Evolutionary conservation across 2,113 vertebrate species (phyloP), one percentile per base, ranked within the genome.

Genomic region (Tauraco erythrolophus): DNA sequence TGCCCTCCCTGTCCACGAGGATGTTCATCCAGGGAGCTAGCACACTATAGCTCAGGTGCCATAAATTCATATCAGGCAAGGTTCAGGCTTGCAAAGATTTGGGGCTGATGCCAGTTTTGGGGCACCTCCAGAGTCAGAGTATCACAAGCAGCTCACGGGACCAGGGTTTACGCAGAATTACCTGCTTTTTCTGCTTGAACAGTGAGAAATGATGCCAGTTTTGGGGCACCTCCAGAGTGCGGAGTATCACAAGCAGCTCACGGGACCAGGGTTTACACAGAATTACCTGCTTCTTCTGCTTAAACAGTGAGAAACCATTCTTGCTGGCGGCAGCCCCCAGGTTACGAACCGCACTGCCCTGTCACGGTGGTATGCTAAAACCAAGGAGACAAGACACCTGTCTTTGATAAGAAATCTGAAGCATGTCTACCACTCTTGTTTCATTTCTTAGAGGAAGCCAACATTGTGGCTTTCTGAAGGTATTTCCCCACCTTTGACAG

Each of bases 401-500:
- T 41, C 31, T 86, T 58, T 45, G 80, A 84, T 70, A 69, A 70
- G 61, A 70, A 95, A 76, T 61, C 58, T 88, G 41, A 45, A 61
- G 45, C 54, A 61, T 53, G 27, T 75, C 78, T 91, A 33, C 64
- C 43, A 25, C 9, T 75, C 17, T 18, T 60, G 48, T 75, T 96
- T 60, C 10, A 65, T 88, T 93, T 88, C 76, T 89, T 56, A 48
- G 48, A 92, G 35, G 65, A 84, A 87, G 33, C 56, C 76, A 78
- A 28, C 53, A 2, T 5, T 82, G 72, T 88, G 66, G 84, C 61
- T 94, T 89, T 82, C 18, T 7, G 66, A 83, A 93, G 93, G 81
- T 69, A 56, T 91, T 91, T 86, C 61, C 76, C 82, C n/a, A 43
- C 81, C 46, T 96, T 87, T 92, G 69, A 56, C 77, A 81, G 51